Conservation (phyloP, 2,797 vertebrate species). For the Malacoctenus gilli region DNA sequence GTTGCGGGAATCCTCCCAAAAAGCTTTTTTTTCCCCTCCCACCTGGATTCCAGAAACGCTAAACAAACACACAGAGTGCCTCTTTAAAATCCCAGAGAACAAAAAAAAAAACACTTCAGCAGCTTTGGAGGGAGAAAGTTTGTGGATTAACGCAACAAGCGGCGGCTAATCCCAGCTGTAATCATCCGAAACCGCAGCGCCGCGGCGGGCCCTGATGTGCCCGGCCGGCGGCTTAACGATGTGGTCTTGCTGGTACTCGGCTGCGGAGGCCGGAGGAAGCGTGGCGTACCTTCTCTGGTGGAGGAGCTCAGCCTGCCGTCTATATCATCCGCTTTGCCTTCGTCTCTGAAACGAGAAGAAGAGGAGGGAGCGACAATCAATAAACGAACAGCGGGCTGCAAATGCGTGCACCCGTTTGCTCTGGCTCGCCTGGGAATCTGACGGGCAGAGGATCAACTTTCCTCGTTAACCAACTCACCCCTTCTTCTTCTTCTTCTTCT, state of each 20-base stretch:
- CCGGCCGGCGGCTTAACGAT: slow-evolving; percentile 32
- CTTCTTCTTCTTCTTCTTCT: too few species aligned
- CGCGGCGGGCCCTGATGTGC: slow-evolving; percentile 38
- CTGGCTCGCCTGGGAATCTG: neutral
- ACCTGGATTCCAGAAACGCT: neutral
- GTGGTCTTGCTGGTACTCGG: too few species aligned
- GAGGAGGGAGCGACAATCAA: neutral
- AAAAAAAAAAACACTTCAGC: slow-evolving; percentile 16
- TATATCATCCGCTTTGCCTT: slow-evolving; percentile 74
- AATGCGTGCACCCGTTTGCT: too few species aligned
- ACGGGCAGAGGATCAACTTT: slow-evolving; percentile 30
- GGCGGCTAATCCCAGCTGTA: slow-evolving; percentile 51
- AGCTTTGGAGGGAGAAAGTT: slow-evolving; percentile 32
- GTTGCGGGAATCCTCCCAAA: too few species aligned
- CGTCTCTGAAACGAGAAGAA: slow-evolving; percentile 60
- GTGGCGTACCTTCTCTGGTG: slow-evolving; percentile 72
- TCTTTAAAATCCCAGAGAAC: neutral
- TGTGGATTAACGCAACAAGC: slow-evolving; percentile 35
- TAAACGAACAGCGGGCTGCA: too few species aligned
- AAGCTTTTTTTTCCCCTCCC: too few species aligned
- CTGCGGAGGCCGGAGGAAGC: too few species aligned
- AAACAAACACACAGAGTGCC: too few species aligned
- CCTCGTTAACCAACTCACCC: too few species aligned
- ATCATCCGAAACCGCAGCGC: slow-evolving; percentile 42
- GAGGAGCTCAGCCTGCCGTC: slow-evolving; percentile 58